Evolutionary conservation across 2,888 invertebrate genomes (phyloP), one percentile per base, ranked within the genome.

Genomic region (Drosophila anceps): DNA sequence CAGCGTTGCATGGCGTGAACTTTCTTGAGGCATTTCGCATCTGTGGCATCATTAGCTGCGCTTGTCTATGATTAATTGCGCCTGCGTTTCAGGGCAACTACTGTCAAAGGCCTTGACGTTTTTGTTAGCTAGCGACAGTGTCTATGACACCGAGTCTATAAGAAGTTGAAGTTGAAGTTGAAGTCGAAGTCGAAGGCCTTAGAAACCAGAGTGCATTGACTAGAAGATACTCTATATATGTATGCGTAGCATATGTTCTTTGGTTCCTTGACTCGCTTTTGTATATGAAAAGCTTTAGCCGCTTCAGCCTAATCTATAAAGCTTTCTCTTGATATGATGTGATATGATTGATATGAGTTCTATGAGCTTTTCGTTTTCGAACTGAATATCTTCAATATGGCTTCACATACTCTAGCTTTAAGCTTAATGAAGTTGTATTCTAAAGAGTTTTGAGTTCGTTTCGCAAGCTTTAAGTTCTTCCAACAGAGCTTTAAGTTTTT

Each of bases 11-110:
- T 31, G 48, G 48, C 48, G 48, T 50, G 48, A 50, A 50, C 48
- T 46, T 60, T 62, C 46, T 64, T 37, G 31, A 1, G n/a, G n/a
- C 39, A 27, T 37, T 66, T 44, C 43, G 37, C 43, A 67, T 53
- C 35, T n/a, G 13, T 7, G 20, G 35, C 10, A 39, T 67, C 69
- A 67, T 69, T 67, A 66, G 54, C 69, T 54, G 44, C 37, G 50
- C 69, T 66, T 46, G 54, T 18, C 31, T 24, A 33, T 67, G 69
- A 66, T 66, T 67, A 68, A 66, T 66, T 31, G 69, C 15, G 53
- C 6, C 35, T 24, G 69, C 13, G 13, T 37, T 44, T 53, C 37
- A 67, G 35, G 44, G 44, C 44, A 31, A 62, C 41, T 33, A 29
- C 44, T 58, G 33, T 10, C 9, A 44, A 18, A 66, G 44, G 35